Conservation (phyloP, 2,797 vertebrate species). For the Fundulus diaphanus region DNA sequence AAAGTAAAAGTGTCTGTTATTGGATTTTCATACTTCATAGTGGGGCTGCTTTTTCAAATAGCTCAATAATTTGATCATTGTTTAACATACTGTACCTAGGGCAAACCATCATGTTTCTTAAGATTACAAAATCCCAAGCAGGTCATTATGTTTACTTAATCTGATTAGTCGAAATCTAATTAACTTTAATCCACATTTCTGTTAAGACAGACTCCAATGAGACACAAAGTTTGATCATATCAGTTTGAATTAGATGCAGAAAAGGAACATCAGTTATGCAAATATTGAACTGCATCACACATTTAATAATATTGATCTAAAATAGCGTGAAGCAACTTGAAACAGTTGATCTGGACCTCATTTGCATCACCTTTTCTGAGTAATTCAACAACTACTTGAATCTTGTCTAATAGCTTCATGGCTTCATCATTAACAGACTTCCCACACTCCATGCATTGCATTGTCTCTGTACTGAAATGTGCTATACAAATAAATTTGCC, state of each 20-base stretch:
- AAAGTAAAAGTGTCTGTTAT: conserved; percentile 54
- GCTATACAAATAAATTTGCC: no score
- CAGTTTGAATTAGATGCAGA: background rate
- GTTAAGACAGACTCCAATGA: background rate
- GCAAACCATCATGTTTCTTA: conserved; percentile 19
- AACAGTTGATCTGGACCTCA: background rate
- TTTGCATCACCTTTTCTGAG: background rate
- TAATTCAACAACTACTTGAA: background rate
- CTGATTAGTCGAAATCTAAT: conserved; percentile 5
- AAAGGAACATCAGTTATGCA: background rate
- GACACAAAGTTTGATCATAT: background rate
- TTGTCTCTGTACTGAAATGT: no score
- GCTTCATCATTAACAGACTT: background rate
- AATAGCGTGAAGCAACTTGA: background rate
- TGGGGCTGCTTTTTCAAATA: conserved; percentile 41
- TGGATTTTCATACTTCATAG: conserved; percentile 56
- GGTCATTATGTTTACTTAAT: conserved; percentile 14
- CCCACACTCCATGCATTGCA: conserved; percentile 1
- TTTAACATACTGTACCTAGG: conserved; percentile 22
- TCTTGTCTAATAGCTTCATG: background rate
- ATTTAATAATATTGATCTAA: background rate
- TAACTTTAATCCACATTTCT: conserved; percentile 21
- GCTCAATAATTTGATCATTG: conserved; percentile 41
- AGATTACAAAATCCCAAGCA: conserved; percentile 8
- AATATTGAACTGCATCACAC: background rate